These are phyloP conservation scores for Dendrolimus houi DNA, from an alignment of 2,888 invertebrate species.

Conservation along the genomic window DNA sequence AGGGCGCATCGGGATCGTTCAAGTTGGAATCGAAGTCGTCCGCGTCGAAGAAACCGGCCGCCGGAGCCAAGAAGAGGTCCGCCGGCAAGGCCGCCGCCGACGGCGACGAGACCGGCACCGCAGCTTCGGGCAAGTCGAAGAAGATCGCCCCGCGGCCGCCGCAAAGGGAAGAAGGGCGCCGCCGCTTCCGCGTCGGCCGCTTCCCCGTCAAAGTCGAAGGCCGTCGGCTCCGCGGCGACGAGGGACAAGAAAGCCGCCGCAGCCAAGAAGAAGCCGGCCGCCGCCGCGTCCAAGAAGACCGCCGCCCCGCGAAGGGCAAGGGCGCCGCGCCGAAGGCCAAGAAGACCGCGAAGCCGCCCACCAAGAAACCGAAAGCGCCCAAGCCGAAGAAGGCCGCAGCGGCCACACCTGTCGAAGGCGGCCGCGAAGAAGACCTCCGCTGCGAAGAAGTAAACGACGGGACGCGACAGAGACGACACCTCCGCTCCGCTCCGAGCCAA, in stretches of 20 bases:
- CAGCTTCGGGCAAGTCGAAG: background rate
- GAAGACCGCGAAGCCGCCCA: constrained; percentile 26
- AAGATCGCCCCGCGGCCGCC: constrained; percentile 3
- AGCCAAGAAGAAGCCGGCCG: constrained; percentile 26
- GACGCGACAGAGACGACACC: constrained; percentile 2
- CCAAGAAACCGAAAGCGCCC: constrained; percentile 47
- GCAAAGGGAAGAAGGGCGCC: constrained; percentile 12
- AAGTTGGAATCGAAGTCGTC: constrained; percentile 44
- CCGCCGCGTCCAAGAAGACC: constrained; percentile 20
- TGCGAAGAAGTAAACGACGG: constrained; percentile 14
- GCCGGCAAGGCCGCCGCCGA: constrained; percentile 9
- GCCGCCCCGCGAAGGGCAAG: constrained; percentile 19
- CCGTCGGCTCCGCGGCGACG: constrained; percentile 8
- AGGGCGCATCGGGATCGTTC: constrained; percentile 65
- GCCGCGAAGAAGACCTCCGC: constrained; percentile 20
- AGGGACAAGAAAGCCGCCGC: constrained; percentile 28
- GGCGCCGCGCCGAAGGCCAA: constrained; percentile 31
- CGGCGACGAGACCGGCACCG: background rate
- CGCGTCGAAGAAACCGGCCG: constrained; percentile 6
- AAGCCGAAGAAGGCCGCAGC: constrained; percentile 39
- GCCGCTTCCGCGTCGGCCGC: constrained; percentile 9
- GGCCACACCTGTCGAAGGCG: constrained; percentile 15
- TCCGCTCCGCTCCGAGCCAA: constrained; percentile 1
- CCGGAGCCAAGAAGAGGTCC: constrained; percentile 16
- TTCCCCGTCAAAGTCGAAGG: constrained; percentile 15